Evolutionary conservation across 2,113 vertebrate genomes (phyloP), one percentile per base, ranked within the genome.

Genomic region (Lethenteron camtschaticum): DNA sequence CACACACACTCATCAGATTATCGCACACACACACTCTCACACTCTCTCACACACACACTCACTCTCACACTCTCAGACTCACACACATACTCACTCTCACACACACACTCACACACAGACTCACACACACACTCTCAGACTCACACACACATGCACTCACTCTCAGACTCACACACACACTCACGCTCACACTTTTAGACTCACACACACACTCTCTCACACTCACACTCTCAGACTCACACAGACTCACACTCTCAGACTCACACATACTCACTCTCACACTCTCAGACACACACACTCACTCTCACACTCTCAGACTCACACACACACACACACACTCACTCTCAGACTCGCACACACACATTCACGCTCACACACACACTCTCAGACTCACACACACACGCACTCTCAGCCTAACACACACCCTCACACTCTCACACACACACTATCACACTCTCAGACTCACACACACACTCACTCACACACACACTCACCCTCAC

Each of bases 351-450:
- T 20, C 68, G 3, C 68, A 12, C 11, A 12, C 68, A 12, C 68
- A 69, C 68, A 2, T 3, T 13, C 59, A 2, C 59, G 3, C 59
- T 63, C 59, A 13, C 59, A 63, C 59, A 63, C 59, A 12, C 68
- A 69, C 68, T 20, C 16, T 13, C 11, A 20, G 16, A 13, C 59
- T 13, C 59, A 63, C 59, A 63, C 59, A 63, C 59, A 13, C 59
- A 13, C 59, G 2, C 59, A 63, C 59, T 13, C 59, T 63, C 59
- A 63, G 2, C 2, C 59, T 12, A 2, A 12, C 68, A 20, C 16
- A 20, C 68, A 69, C 68, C 2, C 59, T 63, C 59, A 63, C 59
- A 63, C 59, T 13, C 59, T 13, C 59, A 63, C 59, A 63, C 59
- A 63, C 59, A 63, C 59, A 63, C 12, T 63, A 2, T 13, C 59